Evolutionary conservation across 1,140 invertebrate species (phyloP), one percentile per base, ranked within the genome.

Genomic region (Plectrocnemia conspersa): DNA sequence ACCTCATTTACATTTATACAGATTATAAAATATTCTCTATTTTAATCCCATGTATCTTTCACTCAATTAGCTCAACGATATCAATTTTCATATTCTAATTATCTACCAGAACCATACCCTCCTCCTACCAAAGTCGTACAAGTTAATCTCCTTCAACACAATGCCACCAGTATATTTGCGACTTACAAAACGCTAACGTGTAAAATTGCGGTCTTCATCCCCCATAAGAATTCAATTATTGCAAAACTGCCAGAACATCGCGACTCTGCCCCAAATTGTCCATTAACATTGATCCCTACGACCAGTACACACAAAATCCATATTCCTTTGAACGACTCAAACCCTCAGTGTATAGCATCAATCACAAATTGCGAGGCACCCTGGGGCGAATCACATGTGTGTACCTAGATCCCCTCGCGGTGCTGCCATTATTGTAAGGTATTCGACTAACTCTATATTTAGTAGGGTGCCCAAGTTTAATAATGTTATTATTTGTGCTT

Each of bases 401-500:
- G 40, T 27, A 15, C 16, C 21, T 41, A 23, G 13, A 42, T 11
- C 47, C 56, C 52, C 52, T 55, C 25, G 18, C 46, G 47, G 33
- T 47, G 55, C 35, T 53, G n/a, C 36, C 46, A 58, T 58, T 58
- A 54, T 59, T 59, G 57, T 54, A 52, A 54, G 54, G 48, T 49
- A 56, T 60, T 56, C 58, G 50, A 52, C 58, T 59, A 60, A 60
- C 58, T 60, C 36, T 32, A 46, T 32, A 56, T 56, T 54, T 44
- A 54, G 46, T 19, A 48, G 58, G 52, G 52, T 46, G 48, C 45
- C 27, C 53, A 29, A 55, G 50, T 57, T 57, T 61, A 61, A 61
- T 61, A 61, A 61, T 61, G 59, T 61, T 61, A 61, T 61, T 61
- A 61, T 61, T 61, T 61, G 59, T 54, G 59, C 59, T 57, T 54